These are phyloP conservation scores for Batillaria attramentaria DNA, from an alignment of 1,140 invertebrate genomes.

Conservation along the genomic window DNA sequence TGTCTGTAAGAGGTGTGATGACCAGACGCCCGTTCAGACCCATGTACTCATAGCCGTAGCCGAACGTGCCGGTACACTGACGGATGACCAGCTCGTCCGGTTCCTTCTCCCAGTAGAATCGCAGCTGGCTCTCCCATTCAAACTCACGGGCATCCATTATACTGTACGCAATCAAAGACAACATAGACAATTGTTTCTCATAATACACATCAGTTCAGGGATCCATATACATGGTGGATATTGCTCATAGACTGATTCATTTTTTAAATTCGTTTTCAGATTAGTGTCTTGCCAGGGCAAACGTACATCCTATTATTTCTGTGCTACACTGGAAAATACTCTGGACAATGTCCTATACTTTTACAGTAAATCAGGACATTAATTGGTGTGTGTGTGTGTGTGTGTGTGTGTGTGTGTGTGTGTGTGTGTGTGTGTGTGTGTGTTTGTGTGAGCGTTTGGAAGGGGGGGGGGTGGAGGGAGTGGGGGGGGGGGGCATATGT, in stretches of 20 bases:
- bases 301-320: neutral
- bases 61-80: constrained; percentile 89
- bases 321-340: neutral
- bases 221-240: neutral
- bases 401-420: constrained; percentile 11
- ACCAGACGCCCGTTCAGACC: constrained; percentile 91
- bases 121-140: constrained; percentile 92
- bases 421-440: neutral
- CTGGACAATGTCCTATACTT: neutral
- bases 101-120: constrained; percentile 91
- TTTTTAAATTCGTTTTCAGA: neutral
- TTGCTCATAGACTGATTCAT: neutral
- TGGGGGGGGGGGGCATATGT: neutral
- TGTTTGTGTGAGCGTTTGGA: neutral
- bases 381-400: neutral
- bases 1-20: constrained; percentile 91
- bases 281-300: neutral
- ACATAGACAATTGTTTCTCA: neutral
- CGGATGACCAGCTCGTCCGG: constrained; percentile 85
- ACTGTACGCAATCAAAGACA: constrained; percentile 71
- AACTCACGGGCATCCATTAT: constrained; percentile 88
- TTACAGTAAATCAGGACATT: neutral
- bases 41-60: constrained; percentile 96
- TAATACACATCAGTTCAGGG: neutral
- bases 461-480: no score